Evolutionary conservation across 2,888 invertebrate species (phyloP).

Genomic region (Rhamnusium bicolor): DNA sequence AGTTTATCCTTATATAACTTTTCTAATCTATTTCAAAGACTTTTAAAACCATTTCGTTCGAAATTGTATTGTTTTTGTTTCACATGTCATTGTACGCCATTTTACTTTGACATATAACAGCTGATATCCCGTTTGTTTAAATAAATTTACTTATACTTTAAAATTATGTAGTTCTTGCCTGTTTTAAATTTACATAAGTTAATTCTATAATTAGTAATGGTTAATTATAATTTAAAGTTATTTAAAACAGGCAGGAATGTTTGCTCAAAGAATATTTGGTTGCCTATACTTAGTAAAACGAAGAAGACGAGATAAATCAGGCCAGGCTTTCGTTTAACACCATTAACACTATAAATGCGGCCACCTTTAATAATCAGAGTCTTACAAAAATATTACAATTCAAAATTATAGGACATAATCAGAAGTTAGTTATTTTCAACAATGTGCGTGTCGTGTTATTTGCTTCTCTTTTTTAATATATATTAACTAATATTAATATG

Average conservation of each 20-base stretch:
- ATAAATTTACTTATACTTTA: neutral
- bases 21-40: constrained; percentile 26
- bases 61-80: constrained; percentile 26
- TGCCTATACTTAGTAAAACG: neutral
- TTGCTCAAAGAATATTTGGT: neutral
- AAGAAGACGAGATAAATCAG: neutral
- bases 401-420: no score
- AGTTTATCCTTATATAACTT: constrained; percentile 28
- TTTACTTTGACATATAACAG: constrained; percentile 37
- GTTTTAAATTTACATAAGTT: neutral
- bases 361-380: no score
- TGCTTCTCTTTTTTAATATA: no score
- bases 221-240: neutral
- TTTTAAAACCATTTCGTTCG: constrained; percentile 13
- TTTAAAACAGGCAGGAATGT: neutral
- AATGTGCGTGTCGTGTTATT: no score
- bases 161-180: neutral
- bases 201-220: neutral
- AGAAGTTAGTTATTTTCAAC: no score
- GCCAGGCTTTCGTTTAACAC: neutral
- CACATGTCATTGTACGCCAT: constrained; percentile 33
- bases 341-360: no score
- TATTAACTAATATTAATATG: no score
- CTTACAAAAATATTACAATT: no score
- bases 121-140: constrained; percentile 13